Evolutionary conservation across 2,888 invertebrate species (phyloP).

Genomic region (Folsomia manolachei): DNA sequence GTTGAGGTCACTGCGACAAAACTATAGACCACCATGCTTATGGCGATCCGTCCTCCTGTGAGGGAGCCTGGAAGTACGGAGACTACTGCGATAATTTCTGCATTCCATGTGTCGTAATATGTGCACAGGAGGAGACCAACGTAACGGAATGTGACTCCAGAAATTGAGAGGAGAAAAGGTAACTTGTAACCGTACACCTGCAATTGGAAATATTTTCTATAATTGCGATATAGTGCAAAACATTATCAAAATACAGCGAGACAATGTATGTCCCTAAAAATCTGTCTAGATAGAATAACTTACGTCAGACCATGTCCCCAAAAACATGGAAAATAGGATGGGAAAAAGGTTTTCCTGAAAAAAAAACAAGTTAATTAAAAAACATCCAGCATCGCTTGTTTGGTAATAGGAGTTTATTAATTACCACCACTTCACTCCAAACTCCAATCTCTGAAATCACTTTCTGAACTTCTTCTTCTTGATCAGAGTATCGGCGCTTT

Average conservation of each 20-base stretch:
- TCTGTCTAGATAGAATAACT: too few species aligned
- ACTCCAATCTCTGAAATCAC: slow-evolving; percentile 41
- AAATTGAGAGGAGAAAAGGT: slow-evolving; percentile 47
- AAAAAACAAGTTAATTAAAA: too few species aligned
- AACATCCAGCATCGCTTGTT: too few species aligned
- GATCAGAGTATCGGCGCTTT: not conserved
- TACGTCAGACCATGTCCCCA: slow-evolving; percentile 51
- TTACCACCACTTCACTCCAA: slow-evolving; percentile 48
- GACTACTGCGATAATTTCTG: slow-evolving; percentile 40
- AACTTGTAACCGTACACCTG: slow-evolving; percentile 48
- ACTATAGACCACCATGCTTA: slow-evolving; percentile 52
- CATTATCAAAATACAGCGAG: too few species aligned
- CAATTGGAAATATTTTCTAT: too few species aligned
- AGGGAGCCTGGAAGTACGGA: slow-evolving; percentile 53
- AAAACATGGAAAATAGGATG: slow-evolving; percentile 44
- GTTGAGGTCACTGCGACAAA: slow-evolving; percentile 54
- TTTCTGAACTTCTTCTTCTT: slow-evolving; percentile 41
- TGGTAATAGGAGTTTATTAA: too few species aligned
- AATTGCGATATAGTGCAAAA: too few species aligned
- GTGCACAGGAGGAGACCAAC: slow-evolving; percentile 41
- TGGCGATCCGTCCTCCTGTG: slow-evolving; percentile 60
- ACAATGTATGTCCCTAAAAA: too few species aligned
- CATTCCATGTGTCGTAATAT: slow-evolving; percentile 37
- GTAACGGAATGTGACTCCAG: slow-evolving; percentile 46
- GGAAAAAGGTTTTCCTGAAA: slow-evolving; percentile 51